These are phyloP conservation scores for Conopomorpha cramerella DNA, from an alignment of 1,140 invertebrate genomes.

Conservation along the genomic window DNA sequence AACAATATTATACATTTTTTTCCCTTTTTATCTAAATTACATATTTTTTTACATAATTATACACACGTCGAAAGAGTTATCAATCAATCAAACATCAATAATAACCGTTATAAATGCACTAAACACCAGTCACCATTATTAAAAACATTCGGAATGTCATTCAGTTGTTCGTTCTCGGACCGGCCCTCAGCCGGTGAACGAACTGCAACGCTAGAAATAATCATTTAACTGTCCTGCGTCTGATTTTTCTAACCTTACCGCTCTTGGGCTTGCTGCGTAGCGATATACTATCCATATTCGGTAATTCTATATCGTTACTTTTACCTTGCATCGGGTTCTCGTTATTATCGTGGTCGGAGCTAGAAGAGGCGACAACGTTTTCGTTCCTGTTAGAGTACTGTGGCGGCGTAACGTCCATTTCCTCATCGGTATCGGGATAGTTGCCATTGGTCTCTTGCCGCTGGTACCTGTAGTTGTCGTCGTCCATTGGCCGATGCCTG, in stretches of 20 bases:
- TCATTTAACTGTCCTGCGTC: constrained; percentile 51
- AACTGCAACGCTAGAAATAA: constrained; percentile 46
- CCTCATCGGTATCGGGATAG: constrained; percentile 32
- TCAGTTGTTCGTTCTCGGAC: constrained; percentile 14
- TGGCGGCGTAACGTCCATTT: constrained; percentile 17
- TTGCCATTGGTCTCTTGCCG: constrained; percentile 37
- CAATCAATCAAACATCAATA: no score
- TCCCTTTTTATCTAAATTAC: no score
- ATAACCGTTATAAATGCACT: constrained; percentile 23
- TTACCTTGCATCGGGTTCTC: constrained; percentile 20
- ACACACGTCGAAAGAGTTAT: no score
- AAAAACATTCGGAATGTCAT: no score
- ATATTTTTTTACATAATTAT: no score
- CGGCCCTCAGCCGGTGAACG: constrained; percentile 32
- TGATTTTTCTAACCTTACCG: constrained; percentile 39
- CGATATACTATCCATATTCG: constrained; percentile 34
- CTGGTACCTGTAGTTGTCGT: constrained; percentile 28
- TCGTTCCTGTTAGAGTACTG: constrained; percentile 24
- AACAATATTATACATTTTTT: no score
- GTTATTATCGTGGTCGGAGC: constrained; percentile 35
- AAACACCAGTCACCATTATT: constrained; percentile 29
- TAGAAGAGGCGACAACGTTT: constrained; percentile 36
- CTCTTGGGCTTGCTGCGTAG: constrained; percentile 27
- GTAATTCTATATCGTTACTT: constrained; percentile 22
- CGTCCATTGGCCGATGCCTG: constrained; percentile 28